These are phyloP conservation scores for Popillia japonica DNA, from an alignment of 1,140 invertebrate species.

Conservation along the genomic window DNA sequence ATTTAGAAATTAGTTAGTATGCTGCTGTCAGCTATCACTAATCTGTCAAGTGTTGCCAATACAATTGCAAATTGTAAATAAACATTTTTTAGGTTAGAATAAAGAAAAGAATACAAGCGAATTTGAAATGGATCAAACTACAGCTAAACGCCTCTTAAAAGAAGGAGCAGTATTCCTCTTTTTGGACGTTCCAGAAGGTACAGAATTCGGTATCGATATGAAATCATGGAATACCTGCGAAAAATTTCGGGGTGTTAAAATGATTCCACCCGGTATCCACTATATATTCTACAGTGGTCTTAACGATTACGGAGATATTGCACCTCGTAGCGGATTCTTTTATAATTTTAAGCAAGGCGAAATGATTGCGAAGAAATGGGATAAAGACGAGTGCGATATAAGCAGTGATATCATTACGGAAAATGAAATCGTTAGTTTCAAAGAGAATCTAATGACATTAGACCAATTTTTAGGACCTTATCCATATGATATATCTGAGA, in stretches of 20 bases:
- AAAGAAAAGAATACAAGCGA: too few relatives aligned
- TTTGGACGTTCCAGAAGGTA: conserved; percentile 83
- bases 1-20: conserved; percentile 50
- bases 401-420: conserved; percentile 67
- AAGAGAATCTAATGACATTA: conserved; percentile 77
- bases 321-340: conserved; percentile 85
- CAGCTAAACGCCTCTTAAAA: conserved; percentile 78
- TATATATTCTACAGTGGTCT: conserved; percentile 88
- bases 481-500: conserved; percentile 87
- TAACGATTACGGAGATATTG: conserved; percentile 63
- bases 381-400: conserved; percentile 74
- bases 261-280: conserved; percentile 98
- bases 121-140: conserved; percentile 76
- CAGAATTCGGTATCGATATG: conserved; percentile 97
- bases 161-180: conserved; percentile 86
- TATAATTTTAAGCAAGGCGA: conserved; percentile 85
- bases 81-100: too few relatives aligned
- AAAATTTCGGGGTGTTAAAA: conserved; percentile 95
- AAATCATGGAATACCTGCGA: conserved; percentile 92
- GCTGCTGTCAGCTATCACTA: neutral
- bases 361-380: conserved; percentile 88
- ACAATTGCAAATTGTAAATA: too few relatives aligned
- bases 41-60: too few relatives aligned
- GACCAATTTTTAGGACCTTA: conserved; percentile 89
- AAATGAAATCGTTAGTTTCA: conserved; percentile 69